phyloP scores from a whole-genome alignment of 2,797 vertebrate genomes.

The Sebastes taczanowskii region DNA sequence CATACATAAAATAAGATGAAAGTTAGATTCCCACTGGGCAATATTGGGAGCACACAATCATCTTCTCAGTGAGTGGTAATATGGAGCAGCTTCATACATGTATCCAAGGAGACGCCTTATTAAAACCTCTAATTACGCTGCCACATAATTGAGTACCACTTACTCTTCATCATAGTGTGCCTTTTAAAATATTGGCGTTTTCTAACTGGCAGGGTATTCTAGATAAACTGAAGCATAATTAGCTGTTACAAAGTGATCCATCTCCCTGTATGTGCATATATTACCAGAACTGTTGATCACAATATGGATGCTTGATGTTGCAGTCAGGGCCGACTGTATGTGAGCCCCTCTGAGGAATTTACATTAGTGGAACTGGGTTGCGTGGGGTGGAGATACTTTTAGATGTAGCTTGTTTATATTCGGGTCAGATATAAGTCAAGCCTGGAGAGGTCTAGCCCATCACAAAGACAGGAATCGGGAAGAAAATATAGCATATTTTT shows the following conservation, averaged over 20 bases:
- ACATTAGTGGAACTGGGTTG: background rate
- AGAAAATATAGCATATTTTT: background rate
- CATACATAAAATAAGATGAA: background rate
- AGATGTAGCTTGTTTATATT: background rate
- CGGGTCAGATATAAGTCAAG: conserved; percentile 9
- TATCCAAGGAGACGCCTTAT: background rate
- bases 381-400: background rate
- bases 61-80: background rate
- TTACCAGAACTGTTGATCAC: background rate
- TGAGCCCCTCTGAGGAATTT: background rate
- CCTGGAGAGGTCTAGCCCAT: background rate
- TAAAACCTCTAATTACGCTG: conserved; percentile 6
- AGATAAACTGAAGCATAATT: conserved; percentile 2
- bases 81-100: background rate
- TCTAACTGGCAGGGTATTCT: background rate
- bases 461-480: background rate
- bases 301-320: background rate
- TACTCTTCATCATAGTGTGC: background rate
- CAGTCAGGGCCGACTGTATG: background rate
- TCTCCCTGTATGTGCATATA: background rate
- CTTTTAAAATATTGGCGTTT: conserved; percentile 1
- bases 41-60: background rate
- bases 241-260: background rate
- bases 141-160: background rate
- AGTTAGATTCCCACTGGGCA: background rate